Conservation (phyloP, 2,797 vertebrate species). For the Serranus cabrilla region DNA sequence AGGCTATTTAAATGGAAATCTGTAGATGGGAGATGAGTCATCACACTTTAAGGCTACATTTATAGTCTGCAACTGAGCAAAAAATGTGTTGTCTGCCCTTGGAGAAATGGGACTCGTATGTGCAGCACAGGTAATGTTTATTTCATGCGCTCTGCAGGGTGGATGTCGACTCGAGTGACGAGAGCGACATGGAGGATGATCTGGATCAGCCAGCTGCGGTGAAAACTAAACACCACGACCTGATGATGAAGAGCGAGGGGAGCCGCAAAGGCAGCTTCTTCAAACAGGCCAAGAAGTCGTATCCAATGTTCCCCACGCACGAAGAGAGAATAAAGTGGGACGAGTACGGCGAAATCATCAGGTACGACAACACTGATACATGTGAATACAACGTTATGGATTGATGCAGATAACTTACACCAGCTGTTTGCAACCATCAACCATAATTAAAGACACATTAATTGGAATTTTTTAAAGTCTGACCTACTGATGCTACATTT, state of each 20-base stretch:
- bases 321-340: slow-evolving; percentile 99
- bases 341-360: slow-evolving; percentile 98
- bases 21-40: slow-evolving; percentile 38
- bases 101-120: neutral
- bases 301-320: slow-evolving; percentile 98
- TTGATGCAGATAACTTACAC: neutral
- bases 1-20: slow-evolving; percentile 31
- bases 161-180: slow-evolving; percentile 97
- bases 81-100: neutral
- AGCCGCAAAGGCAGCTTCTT: slow-evolving; percentile 98
- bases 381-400: neutral
- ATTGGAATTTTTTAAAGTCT: too few species aligned
- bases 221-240: slow-evolving; percentile 95
- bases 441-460: neutral
- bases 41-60: slow-evolving; percentile 4
- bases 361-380: slow-evolving; percentile 79
- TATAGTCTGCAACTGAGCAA: neutral
- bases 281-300: slow-evolving; percentile 99
- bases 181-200: slow-evolving; percentile 96
- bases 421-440: neutral
- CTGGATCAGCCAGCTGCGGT: slow-evolving; percentile 92
- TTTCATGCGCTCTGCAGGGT: slow-evolving; percentile 82
- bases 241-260: slow-evolving; percentile 99
- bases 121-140: neutral
- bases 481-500: too few species aligned